A percentile compares a stretch with the other conserved stretches of the same genome.
Conservation (phyloP, 2,113 vertebrate genomes). For the Hemichromis elongatus region DNA sequence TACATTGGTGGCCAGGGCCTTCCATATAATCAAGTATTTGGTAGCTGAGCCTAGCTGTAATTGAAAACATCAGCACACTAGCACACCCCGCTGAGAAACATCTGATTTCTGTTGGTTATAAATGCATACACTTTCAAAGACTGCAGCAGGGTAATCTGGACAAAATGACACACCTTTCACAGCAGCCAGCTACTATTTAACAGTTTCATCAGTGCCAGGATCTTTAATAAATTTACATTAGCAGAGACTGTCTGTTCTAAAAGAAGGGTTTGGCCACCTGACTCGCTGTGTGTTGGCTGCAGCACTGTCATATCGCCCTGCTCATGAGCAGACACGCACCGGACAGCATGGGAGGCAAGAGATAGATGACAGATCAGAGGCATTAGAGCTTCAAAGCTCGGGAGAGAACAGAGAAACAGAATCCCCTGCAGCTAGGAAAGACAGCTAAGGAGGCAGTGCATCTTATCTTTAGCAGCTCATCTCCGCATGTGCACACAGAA, state of each 20-base stretch:
- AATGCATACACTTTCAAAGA: neutral
- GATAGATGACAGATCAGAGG: constrained; percentile 54
- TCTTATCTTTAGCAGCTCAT: constrained; percentile 29
- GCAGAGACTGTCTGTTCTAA: neutral
- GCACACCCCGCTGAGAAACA: neutral
- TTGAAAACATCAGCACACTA: neutral
- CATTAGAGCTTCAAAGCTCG: constrained; percentile 49
- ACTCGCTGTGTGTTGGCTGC: neutral
- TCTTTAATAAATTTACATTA: constrained; percentile 25
- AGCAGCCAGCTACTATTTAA: constrained; percentile 7
- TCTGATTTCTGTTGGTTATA: constrained; percentile 7
- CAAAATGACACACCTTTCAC: constrained; percentile 1
- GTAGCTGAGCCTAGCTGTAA: neutral
- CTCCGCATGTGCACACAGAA: constrained; percentile 13
- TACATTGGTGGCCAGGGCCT: neutral
- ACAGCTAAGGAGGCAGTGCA: constrained; percentile 3
- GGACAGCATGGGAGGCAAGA: constrained; percentile 39
- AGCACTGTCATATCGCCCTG: constrained; percentile 15
- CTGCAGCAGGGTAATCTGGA: neutral
- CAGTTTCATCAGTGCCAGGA: neutral
- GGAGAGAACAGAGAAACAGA: constrained; percentile 35
- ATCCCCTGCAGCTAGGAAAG: constrained; percentile 23
- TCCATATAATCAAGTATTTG: neutral
- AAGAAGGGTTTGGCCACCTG: neutral
- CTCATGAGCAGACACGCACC: neutral